These are phyloP conservation scores for Danio kyathit DNA, from an alignment of 2,797 vertebrate species.

Conservation along the genomic window DNA sequence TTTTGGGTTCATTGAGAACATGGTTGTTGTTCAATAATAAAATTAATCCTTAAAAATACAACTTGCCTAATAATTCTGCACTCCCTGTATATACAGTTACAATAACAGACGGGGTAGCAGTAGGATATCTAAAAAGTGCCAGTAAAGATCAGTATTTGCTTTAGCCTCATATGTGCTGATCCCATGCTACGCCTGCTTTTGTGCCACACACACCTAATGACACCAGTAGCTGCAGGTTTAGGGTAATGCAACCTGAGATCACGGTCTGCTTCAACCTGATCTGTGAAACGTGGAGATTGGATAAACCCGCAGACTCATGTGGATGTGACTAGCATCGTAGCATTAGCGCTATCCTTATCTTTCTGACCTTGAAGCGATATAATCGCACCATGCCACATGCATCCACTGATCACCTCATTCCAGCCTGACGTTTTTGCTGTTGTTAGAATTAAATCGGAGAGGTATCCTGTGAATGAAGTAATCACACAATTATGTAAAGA, in stretches of 20 bases:
- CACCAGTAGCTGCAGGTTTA: slow-evolving; percentile 4
- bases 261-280: slow-evolving; percentile 4
- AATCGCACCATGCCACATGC: slow-evolving; percentile 59
- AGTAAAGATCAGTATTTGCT: neutral
- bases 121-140: no score
- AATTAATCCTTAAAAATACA: no score
- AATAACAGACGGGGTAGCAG: no score
- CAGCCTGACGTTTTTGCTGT: neutral
- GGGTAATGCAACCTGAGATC: neutral
- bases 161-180: neutral
- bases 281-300: slow-evolving; percentile 58
- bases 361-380: slow-evolving; percentile 69
- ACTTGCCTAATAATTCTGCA: no score
- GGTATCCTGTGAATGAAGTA: no score
- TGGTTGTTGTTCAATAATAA: no score
- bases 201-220: neutral
- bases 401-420: slow-evolving; percentile 59
- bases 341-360: slow-evolving; percentile 66
- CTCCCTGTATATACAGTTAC: no score
- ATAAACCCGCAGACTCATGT: slow-evolving; percentile 58
- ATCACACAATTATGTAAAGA: no score
- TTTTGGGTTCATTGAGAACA: no score
- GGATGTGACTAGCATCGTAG: slow-evolving; percentile 59
- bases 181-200: neutral
- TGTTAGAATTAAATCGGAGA: neutral